Evolutionary conservation across 2,888 invertebrate species (phyloP).

Genomic region (Trissolcus japonicus): DNA sequence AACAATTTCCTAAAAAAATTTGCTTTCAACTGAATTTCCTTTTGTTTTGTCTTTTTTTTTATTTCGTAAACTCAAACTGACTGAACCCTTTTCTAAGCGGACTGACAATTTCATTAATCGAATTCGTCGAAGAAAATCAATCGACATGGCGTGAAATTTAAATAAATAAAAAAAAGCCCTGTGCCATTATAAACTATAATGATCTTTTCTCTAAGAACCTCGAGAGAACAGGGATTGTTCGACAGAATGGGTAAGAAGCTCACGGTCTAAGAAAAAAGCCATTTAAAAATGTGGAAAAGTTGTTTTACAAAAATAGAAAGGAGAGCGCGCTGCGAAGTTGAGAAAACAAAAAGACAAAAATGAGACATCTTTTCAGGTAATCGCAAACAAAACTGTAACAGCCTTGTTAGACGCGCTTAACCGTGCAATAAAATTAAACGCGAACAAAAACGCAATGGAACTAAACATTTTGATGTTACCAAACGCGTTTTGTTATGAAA

Average conservation of each 20-base stretch:
- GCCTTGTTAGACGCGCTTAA: constrained; percentile 26
- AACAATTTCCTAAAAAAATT: too few species aligned
- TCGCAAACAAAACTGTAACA: constrained; percentile 38
- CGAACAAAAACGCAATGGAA: not conserved
- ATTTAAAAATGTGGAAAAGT: constrained; percentile 35
- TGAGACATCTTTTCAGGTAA: constrained; percentile 32
- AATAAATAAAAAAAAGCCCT: constrained; percentile 3
- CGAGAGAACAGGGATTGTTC: constrained; percentile 14
- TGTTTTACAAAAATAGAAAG: constrained; percentile 26
- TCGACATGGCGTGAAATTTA: not conserved
- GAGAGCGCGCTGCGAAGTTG: not conserved
- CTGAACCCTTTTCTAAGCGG: too few species aligned
- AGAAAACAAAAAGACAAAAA: constrained; percentile 14
- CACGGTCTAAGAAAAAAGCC: constrained; percentile 18
- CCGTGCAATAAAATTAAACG: constrained; percentile 1
- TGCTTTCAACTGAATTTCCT: too few species aligned
- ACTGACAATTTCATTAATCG: not conserved
- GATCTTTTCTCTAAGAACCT: constrained; percentile 13
- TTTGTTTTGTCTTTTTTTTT: too few species aligned
- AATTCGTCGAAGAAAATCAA: not conserved
- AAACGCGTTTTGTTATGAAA: not conserved
- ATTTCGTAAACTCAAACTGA: too few species aligned
- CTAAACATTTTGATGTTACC: not conserved
- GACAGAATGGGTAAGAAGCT: constrained; percentile 25
- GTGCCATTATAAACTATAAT: constrained; percentile 15